Conservation (phyloP, 2,888 invertebrate genomes). For the Clitarchus hookeri region DNA sequence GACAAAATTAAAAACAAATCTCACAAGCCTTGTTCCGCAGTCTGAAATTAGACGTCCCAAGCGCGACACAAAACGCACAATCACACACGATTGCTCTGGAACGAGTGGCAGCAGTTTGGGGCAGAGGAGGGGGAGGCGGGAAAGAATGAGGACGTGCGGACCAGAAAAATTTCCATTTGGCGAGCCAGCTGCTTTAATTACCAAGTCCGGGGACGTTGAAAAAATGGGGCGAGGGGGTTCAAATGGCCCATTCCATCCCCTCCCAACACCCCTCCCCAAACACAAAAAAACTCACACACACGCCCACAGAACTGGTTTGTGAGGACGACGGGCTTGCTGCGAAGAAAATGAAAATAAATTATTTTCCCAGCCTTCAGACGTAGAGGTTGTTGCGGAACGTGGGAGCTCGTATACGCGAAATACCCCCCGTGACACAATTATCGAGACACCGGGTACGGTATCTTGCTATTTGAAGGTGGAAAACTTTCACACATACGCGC, state of each 20-base stretch:
- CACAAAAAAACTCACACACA: neutral
- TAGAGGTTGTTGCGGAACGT: too few species aligned
- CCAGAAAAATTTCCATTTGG: neutral
- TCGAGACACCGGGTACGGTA: neutral
- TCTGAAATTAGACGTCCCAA: neutral
- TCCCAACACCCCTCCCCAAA: neutral
- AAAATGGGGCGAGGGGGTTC: neutral
- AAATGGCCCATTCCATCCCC: neutral
- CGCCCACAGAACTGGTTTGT: too few species aligned
- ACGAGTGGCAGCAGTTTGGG: neutral
- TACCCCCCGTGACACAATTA: neutral
- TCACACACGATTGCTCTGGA: neutral
- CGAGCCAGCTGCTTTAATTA: neutral
- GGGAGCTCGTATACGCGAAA: too few species aligned
- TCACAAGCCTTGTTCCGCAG: neutral
- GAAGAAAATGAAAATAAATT: too few species aligned
- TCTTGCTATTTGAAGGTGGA: neutral
- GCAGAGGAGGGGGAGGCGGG: neutral
- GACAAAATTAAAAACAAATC: neutral
- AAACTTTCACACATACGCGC: neutral
- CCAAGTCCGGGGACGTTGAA: neutral
- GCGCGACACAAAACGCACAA: neutral
- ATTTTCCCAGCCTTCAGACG: too few species aligned
- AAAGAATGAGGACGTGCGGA: neutral
- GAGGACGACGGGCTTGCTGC: too few species aligned